Evolutionary conservation across 2,113 vertebrate species (phyloP), one percentile per base, ranked within the genome.

Genomic region (Dicrurus megarhynchus): DNA sequence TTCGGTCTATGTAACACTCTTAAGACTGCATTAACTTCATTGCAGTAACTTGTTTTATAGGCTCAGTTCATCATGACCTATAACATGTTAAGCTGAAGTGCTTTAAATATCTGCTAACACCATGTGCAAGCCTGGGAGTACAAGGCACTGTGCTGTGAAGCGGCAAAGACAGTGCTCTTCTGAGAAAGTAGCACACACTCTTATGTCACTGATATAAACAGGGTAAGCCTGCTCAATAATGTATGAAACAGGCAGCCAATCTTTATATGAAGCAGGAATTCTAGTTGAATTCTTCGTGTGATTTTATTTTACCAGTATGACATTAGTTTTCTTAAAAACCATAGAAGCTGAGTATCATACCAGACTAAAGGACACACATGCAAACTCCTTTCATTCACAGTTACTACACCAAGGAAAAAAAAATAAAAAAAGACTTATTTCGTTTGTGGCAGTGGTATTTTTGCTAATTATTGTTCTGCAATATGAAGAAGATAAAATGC

Each of bases 181-280:
- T 69, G 98, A 98, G 98, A 98, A 98, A 98, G 97, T 75, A 93
- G 97, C 96, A 97, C 91, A 93, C 97, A 96, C 97, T 95, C 96
- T 96, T 92, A 95, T 98, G 98, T 98, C 98, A 98, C 97, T 96
- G 98, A 99, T 98, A 99, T 97, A 98, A 99, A 99, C 98, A 98
- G 98, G 94, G 97, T 89, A 92, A 97, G 94, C 56, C 89, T 42
- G 89, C 63, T 98, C 96, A 98, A 98, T 97, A 97, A 98, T 98
- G 97, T 90, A 97, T 96, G 86, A 90, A 85, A 84, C 86, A 74
- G 77, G 60, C 65, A 95, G 96, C 53, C 95, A 75, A 84, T 89
- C 87, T 92, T 94, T 37, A 70, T n/a, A 91, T 28, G 67, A 68
- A 92, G 57, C 28, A 89, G 83, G n/a, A 94, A 93, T 75, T 84